phyloP scores from a whole-genome alignment of 2,113 vertebrate genomes.

The Recurvirostra avosetta region DNA sequence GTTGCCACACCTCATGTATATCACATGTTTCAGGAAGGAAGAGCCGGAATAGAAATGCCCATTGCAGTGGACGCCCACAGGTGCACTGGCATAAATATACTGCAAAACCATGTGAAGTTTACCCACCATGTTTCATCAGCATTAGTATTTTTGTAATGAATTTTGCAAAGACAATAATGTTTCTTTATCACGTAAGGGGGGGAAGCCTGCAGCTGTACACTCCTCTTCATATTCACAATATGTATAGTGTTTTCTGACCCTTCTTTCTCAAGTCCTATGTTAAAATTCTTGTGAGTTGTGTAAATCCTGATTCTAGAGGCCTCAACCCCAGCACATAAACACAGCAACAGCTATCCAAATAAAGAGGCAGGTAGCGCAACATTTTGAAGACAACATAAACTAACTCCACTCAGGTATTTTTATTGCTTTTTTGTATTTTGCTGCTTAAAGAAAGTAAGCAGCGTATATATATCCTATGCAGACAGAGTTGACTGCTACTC shows the following conservation, averaged over 20 bases:
- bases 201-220: not conserved
- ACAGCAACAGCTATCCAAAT: not conserved
- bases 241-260: not conserved
- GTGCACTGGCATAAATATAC: not conserved
- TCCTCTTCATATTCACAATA: not conserved
- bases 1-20: not conserved
- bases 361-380: not conserved
- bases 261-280: not conserved
- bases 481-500: not conserved
- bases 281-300: not conserved
- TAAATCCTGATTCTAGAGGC: not conserved
- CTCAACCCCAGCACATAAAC: not conserved
- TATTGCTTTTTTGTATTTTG: not conserved
- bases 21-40: not conserved
- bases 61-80: not conserved
- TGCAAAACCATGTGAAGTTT: not conserved
- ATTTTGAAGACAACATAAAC: not conserved
- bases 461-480: rapidly evolving
- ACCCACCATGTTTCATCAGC: not conserved
- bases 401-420: not conserved
- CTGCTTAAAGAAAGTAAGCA: not conserved
- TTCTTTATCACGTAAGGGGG: not conserved
- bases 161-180: not conserved
- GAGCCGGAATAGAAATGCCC: not conserved
- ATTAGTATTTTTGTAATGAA: not conserved